Evolutionary conservation across 2,113 vertebrate species (phyloP), one percentile per base, ranked within the genome.

Genomic region (Lathamus discolor): DNA sequence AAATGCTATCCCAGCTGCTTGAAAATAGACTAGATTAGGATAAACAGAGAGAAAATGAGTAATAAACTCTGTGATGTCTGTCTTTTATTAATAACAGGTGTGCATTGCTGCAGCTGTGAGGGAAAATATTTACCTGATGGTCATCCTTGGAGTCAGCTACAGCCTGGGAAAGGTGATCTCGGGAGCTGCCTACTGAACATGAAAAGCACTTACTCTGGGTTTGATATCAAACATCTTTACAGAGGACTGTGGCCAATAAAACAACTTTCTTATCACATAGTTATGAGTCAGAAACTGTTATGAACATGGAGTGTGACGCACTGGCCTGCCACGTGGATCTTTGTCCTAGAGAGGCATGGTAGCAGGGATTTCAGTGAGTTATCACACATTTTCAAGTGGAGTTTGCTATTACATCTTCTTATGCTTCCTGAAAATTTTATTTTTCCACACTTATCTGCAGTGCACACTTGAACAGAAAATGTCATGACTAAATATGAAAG

Each of bases 391-490:
- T 89, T 55, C 17, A 63, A 63, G 49, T 28, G 28, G 16, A 7
- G 20, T 91, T 86, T 73, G 39, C 9, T 68, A 22, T 48, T 76
- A 37, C 19, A 4, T n/a, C 28, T 79, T 59, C 22, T 43, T 77
- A 79, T 35, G 14, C 7, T 85, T 92, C 67, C 14, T 80, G 72
- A 62, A 75, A 28, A 22, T 61, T 61, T 27, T 37, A 3, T 52
- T 94, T 90, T 79, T 79, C 39, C 31, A 69, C 0, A 9, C 2
- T 2, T 4, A 29, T 93, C 92, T 78, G 49, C 74, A 83, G 27
- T 83, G 73, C 79, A 94, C 70, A 61, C 19, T 94, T 94, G 81
- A 41, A 35, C 22, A 89, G 87, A 29, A 91, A 86, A 88, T 61
- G 64, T 19, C 24, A 51, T 52, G 43, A 95, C 73, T 75, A 93